Conservation (phyloP, 2,113 vertebrate genomes). For the Astatoreochromis straeleni region DNA sequence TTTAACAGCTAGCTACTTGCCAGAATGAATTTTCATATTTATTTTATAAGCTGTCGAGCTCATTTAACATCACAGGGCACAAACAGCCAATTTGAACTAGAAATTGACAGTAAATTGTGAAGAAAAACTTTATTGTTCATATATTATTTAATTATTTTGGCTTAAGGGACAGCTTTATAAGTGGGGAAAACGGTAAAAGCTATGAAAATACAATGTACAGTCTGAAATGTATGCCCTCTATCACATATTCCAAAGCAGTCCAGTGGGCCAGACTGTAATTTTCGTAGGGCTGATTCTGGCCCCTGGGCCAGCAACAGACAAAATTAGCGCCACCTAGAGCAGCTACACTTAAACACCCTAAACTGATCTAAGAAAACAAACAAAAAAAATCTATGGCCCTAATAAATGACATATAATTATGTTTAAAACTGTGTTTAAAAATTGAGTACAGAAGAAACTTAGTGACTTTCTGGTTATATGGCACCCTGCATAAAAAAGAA, state of each 20-base stretch:
- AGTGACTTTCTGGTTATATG: background rate
- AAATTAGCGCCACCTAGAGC: background rate
- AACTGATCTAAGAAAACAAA: background rate
- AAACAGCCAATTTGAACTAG: background rate
- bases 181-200: background rate
- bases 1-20: background rate
- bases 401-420: background rate
- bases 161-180: background rate
- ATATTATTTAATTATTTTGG: background rate
- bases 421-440: background rate
- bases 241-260: background rate
- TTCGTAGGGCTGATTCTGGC: rapidly evolving
- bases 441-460: background rate
- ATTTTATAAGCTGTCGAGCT: background rate
- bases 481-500: background rate
- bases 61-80: background rate
- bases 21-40: background rate
- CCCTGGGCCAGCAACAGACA: background rate
- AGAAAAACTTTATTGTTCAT: background rate
- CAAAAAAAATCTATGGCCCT: rapidly evolving
- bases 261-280: background rate
- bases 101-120: background rate
- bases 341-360: background rate
- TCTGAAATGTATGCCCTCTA: background rate
- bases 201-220: background rate